Conservation (phyloP, 2,888 invertebrate species). For the Lycia hirtaria region DNA sequence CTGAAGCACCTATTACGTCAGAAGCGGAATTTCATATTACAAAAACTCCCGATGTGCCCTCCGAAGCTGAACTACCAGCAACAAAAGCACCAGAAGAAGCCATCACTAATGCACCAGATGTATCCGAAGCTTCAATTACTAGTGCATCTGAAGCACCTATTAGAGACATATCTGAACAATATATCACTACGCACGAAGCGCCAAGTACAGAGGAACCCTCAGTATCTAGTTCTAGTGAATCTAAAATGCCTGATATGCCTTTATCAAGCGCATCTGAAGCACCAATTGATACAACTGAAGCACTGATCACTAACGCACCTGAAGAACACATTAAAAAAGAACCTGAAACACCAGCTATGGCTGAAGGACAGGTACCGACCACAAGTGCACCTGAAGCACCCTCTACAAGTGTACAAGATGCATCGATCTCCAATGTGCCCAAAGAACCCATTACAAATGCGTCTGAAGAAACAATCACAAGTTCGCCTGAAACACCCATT, state of each 20-base stretch:
- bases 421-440: background rate
- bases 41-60: background rate
- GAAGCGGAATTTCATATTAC: background rate
- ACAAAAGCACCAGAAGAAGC: background rate
- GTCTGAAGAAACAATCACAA: background rate
- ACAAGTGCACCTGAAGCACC: background rate
- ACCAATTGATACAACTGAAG: too few relatives aligned
- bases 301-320: background rate
- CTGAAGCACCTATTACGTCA: background rate
- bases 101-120: background rate
- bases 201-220: background rate
- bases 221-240: background rate
- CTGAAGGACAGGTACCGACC: background rate
- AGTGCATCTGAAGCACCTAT: background rate
- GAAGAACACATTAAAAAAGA: background rate
- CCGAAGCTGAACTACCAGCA: background rate
- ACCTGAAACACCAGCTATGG: too few relatives aligned
- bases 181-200: background rate
- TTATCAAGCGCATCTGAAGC: background rate
- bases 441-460: background rate
- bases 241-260: background rate
- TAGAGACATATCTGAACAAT: background rate
- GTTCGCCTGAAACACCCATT: background rate
- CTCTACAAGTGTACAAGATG: background rate
- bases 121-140: background rate